Percentiles rank a stretch among this genome's conserved stretches.
phyloP scores from a whole-genome alignment of 2,113 vertebrate genomes.

The Dolichotis patagonum region DNA sequence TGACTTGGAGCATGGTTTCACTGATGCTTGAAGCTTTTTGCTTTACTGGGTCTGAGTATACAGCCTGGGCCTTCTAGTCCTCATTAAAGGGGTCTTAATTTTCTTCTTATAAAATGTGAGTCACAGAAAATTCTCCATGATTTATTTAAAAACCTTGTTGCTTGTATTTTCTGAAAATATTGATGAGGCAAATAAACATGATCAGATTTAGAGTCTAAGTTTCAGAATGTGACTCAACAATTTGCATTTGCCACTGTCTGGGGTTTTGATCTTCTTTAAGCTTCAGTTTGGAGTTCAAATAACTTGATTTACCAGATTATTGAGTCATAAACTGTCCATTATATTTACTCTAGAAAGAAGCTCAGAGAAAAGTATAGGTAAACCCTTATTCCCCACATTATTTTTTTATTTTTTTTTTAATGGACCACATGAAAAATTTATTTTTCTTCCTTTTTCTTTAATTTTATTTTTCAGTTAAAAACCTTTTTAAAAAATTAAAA shows the following conservation, averaged over 20 bases:
- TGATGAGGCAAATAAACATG: not conserved
- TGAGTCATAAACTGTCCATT: not conserved
- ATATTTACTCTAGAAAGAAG: constrained; percentile 35
- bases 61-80: not conserved
- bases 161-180: constrained; percentile 13
- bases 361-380: not conserved
- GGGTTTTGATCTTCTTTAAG: not conserved
- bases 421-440: not conserved
- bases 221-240: constrained; percentile 12
- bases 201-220: not conserved
- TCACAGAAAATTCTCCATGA: not conserved
- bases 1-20: not conserved
- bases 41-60: not conserved
- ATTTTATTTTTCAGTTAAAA: not conserved
- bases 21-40: not conserved
- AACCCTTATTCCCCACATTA: not conserved
- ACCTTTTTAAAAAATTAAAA: not conserved
- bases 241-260: not conserved
- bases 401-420: no score
- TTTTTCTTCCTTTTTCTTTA: not conserved
- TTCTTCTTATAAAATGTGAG: constrained; percentile 16
- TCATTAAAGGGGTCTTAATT: not conserved
- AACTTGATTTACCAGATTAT: not conserved
- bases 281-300: constrained; percentile 39
- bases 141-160: not conserved